Conservation (phyloP, 2,113 vertebrate species). For the Dendropsophus ebraccatus region DNA sequence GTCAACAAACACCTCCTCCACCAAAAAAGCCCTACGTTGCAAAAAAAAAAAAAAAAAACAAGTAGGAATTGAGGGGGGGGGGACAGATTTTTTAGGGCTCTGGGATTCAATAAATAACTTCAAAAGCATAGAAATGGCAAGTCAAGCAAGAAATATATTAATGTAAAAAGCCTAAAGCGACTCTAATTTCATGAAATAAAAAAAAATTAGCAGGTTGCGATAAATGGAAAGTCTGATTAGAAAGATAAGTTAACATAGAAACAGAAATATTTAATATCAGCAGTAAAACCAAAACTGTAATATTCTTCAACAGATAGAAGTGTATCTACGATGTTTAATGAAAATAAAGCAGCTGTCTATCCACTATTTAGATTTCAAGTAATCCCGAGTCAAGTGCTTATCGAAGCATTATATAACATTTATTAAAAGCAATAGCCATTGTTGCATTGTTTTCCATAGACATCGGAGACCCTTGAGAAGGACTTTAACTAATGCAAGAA, state of each 20-base stretch:
- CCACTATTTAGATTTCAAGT: neutral
- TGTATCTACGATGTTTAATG: neutral
- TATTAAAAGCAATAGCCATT: neutral
- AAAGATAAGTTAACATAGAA: neutral
- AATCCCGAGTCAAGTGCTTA: neutral
- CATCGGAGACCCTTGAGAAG: neutral
- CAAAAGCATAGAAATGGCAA: slow-evolving; percentile 28
- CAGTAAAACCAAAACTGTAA: neutral
- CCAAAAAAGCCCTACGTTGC: neutral
- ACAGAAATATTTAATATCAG: slow-evolving; percentile 2
- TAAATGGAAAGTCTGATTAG: neutral
- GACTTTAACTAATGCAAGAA: neutral
- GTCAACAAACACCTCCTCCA: neutral
- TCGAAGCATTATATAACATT: neutral
- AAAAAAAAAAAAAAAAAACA: neutral
- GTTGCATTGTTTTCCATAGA: neutral
- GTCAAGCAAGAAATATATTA: slow-evolving; percentile 20
- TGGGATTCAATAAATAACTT: slow-evolving; percentile 37
- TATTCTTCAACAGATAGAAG: neutral
- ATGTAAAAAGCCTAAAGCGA: slow-evolving; percentile 28
- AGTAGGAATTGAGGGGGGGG: neutral
- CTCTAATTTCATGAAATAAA: slow-evolving; percentile 11
- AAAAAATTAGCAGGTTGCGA: slow-evolving; percentile 4
- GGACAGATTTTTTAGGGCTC: slow-evolving; percentile 14
- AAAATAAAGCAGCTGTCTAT: neutral